Percentiles rank a stretch among this genome's conserved stretches.
Conservation (phyloP, 35 echinoderm and acorn worm species). For the Stichopus chloronotus region DNA sequence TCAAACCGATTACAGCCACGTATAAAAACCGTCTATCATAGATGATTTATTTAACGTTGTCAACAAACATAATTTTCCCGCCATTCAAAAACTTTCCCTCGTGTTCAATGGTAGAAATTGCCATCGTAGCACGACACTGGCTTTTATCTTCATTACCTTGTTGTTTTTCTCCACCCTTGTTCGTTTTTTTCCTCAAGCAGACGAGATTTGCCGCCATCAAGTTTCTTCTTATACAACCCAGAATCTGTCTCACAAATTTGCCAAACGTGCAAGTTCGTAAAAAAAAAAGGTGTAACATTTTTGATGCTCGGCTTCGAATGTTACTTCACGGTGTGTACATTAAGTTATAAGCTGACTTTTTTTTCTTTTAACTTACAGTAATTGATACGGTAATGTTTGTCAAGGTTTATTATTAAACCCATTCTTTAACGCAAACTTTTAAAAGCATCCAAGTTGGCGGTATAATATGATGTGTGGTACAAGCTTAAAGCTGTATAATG, state of each 20-base stretch:
- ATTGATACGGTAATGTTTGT: neutral
- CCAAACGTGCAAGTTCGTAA: neutral
- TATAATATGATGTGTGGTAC: neutral
- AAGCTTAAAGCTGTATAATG: neutral
- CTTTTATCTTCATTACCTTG: no score
- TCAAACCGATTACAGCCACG: neutral
- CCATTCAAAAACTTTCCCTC: no score
- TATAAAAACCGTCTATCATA: neutral
- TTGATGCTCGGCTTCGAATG: no score
- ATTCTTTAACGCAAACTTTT: neutral
- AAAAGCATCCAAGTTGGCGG: neutral
- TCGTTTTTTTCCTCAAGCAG: no score
- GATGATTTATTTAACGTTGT: neutral
- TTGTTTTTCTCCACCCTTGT: no score
- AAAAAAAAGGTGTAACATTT: neutral
- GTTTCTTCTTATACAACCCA: no score
- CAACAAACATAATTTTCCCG: no score
- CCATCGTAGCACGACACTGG: no score
- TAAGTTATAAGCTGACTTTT: neutral
- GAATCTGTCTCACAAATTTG: neutral
- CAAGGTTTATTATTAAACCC: neutral
- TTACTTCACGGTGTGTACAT: neutral
- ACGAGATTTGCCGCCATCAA: no score
- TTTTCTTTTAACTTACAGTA: neutral
- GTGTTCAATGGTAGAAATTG: no score